These are phyloP conservation scores for Chionodraco myersi DNA, from an alignment of 2,113 vertebrate species.

Conservation along the genomic window DNA sequence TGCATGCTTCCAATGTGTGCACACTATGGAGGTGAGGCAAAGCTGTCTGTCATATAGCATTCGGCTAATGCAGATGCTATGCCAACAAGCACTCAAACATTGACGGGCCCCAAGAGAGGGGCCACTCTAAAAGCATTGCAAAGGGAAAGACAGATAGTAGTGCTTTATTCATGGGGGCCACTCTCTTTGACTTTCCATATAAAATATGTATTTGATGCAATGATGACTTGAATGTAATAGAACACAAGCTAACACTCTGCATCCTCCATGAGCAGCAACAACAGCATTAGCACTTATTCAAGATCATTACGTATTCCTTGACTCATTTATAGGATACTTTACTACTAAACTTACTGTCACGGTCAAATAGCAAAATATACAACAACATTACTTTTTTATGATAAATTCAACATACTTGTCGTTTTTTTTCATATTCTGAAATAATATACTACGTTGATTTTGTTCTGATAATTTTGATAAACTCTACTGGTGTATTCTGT, in stretches of 20 bases:
- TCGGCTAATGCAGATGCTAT: constrained; percentile 1
- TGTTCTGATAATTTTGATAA: no score
- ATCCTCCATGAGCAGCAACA: neutral
- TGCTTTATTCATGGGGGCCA: neutral
- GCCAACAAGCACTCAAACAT: constrained; percentile 46
- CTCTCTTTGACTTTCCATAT: constrained; percentile 27
- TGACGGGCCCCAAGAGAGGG: constrained; percentile 16
- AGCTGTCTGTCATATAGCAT: neutral
- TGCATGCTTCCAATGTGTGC: constrained; percentile 6
- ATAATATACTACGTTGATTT: no score
- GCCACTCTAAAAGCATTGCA: constrained; percentile 36
- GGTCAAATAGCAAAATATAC: no score
- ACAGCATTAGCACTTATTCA: neutral
- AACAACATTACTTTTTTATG: no score
- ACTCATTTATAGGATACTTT: no score
- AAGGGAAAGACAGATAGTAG: neutral
- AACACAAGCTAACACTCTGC: constrained; percentile 12
- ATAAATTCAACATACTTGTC: no score
- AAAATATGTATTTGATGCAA: neutral
- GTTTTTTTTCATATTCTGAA: no score
- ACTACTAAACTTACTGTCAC: no score
- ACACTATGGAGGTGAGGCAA: constrained; percentile 2
- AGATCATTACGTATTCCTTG: no score
- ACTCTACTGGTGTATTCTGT: no score
- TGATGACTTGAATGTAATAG: neutral